Evolutionary conservation across 92 coral and sea anemone species (phyloP).

Genomic region (Nematostella vectensis): DNA sequence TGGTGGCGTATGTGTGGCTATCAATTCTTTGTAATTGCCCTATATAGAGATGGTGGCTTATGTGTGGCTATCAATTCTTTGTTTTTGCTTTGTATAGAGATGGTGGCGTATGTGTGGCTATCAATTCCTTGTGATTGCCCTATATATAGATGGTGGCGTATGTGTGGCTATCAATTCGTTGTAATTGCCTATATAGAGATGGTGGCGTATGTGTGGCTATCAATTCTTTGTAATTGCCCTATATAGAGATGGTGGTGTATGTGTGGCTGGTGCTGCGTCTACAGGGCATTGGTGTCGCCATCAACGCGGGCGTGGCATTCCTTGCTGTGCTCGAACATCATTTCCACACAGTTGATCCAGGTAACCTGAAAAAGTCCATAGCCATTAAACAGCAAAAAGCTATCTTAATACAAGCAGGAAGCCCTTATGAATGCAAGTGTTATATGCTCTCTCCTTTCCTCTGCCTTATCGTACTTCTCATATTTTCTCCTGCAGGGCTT

Average conservation of each 20-base stretch:
- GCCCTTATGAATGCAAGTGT: not conserved
- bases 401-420: too few species aligned
- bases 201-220: conserved; percentile 97
- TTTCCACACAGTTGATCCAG: conserved; percentile 89
- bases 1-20: conserved; percentile 94
- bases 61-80: too few species aligned
- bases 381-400: not conserved
- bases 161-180: conserved; percentile 73
- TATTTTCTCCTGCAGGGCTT: too few species aligned
- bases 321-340: conserved; percentile 95
- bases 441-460: too few species aligned
- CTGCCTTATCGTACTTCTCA: too few species aligned
- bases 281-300: conserved; percentile 97
- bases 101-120: too few species aligned
- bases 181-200: conserved; percentile 57
- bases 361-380: conserved; percentile 13
- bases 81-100: too few species aligned
- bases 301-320: conserved; percentile 94
- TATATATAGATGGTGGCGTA: conserved; percentile 83
- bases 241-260: conserved; percentile 81
- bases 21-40: too few species aligned
- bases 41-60: conserved; percentile 81
- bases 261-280: conserved; percentile 87
- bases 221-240: not conserved
- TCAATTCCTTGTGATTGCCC: too few species aligned